Percentiles rank a stretch among this genome's conserved stretches.
Conservation (phyloP, 2,888 invertebrate genomes). For the Dioctria linearis region DNA sequence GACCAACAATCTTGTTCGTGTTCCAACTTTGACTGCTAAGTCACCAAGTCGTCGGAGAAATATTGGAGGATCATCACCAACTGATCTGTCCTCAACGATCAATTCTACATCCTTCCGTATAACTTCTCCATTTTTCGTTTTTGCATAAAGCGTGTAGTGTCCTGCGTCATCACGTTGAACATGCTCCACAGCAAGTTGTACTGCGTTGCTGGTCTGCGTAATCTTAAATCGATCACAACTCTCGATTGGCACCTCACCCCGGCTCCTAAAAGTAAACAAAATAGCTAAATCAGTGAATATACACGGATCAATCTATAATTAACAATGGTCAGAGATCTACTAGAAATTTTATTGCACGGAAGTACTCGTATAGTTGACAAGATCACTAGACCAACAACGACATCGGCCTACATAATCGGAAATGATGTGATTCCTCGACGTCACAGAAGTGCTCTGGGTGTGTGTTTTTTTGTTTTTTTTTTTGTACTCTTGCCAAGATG, state of each 20-base stretch:
- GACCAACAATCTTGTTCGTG: slow-evolving; percentile 86
- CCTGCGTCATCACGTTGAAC: slow-evolving; percentile 82
- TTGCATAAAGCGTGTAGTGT: slow-evolving; percentile 81
- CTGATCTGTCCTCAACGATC: slow-evolving; percentile 74
- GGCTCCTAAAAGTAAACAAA: slow-evolving; percentile 69
- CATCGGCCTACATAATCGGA: slow-evolving; percentile 17
- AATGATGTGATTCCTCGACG: neutral
- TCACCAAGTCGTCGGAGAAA: slow-evolving; percentile 89
- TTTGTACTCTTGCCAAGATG: slow-evolving; percentile 17
- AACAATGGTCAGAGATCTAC: slow-evolving; percentile 34
- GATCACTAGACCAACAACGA: slow-evolving; percentile 33
- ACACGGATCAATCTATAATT: slow-evolving; percentile 5
- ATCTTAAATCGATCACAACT: slow-evolving; percentile 78
- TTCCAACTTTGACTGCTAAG: slow-evolving; percentile 91
- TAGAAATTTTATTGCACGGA: slow-evolving; percentile 7
- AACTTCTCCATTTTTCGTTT: slow-evolving; percentile 73
- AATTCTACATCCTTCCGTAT: slow-evolving; percentile 74
- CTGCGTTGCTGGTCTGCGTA: slow-evolving; percentile 74
- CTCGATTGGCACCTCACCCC: slow-evolving; percentile 76
- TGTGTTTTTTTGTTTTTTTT: neutral
- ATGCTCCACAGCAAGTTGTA: slow-evolving; percentile 83
- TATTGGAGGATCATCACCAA: slow-evolving; percentile 83
- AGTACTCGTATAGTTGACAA: slow-evolving; percentile 27
- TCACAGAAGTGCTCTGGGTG: neutral
- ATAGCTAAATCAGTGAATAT: slow-evolving; percentile 1